phyloP scores from a whole-genome alignment of 2,888 invertebrate species.

The Microctonus brassicae region DNA sequence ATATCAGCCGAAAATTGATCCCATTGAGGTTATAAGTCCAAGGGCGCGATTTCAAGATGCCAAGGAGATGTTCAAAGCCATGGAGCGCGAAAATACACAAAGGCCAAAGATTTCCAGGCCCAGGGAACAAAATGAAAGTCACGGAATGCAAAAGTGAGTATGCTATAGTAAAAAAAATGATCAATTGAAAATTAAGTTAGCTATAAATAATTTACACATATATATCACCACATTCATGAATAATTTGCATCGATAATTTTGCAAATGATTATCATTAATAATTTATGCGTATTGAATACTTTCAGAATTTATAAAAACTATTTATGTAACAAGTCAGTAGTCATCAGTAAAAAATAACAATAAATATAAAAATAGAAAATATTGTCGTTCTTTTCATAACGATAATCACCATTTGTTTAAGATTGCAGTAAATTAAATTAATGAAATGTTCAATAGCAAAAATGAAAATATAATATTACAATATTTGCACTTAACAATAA shows the following conservation, averaged over 20 bases:
- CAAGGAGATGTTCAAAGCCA: constrained; percentile 86
- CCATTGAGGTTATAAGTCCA: constrained; percentile 71
- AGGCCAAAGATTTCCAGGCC: constrained; percentile 56
- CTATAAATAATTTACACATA: too few relatives aligned
- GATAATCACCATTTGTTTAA: too few relatives aligned
- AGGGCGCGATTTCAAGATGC: constrained; percentile 88
- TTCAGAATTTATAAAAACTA: not conserved
- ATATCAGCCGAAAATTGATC: constrained; percentile 66
- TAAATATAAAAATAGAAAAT: not conserved
- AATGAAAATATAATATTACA: too few relatives aligned
- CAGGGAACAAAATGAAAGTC: constrained; percentile 50
- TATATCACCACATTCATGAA: not conserved
- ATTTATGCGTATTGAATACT: not conserved
- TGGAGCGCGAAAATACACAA: constrained; percentile 76
- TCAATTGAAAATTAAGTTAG: constrained; percentile 4
- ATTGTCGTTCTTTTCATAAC: not conserved
- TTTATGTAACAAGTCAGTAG: not conserved
- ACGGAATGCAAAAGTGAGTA: constrained; percentile 57
- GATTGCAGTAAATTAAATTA: too few relatives aligned
- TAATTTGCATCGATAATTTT: not conserved
- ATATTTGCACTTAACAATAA: too few relatives aligned
- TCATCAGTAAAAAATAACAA: not conserved
- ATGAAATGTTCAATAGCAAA: too few relatives aligned
- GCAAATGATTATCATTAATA: too few relatives aligned
- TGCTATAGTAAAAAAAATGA: not conserved